Conservation (phyloP, 2,113 vertebrate species). For the Gadus chalcogrammus region DNA sequence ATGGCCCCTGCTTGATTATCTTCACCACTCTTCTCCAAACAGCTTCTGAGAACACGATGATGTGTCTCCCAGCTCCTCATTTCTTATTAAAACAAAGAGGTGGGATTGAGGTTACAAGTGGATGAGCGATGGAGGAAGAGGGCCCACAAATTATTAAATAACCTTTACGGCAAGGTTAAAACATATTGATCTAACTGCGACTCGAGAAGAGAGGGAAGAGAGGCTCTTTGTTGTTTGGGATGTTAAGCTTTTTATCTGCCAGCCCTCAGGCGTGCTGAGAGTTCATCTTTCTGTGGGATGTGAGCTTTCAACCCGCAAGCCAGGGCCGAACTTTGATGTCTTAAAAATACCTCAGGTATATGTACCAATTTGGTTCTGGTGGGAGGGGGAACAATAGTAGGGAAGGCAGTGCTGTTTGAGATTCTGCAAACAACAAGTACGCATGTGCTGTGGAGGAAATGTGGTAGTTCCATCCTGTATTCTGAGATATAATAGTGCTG, state of each 20-base stretch:
- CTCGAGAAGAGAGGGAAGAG: constrained; percentile 18
- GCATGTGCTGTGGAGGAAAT: neutral
- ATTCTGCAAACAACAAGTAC: too few relatives aligned
- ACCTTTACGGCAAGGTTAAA: constrained; percentile 67
- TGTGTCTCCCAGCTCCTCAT: too few relatives aligned
- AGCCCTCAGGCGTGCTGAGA: constrained; percentile 63
- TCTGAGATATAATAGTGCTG: neutral
- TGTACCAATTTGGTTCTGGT: constrained; percentile 58
- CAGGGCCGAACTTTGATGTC: constrained; percentile 69
- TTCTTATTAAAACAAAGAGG: neutral
- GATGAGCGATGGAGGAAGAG: constrained; percentile 37
- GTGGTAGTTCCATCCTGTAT: neutral
- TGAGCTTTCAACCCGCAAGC: constrained; percentile 66
- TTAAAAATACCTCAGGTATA: constrained; percentile 59
- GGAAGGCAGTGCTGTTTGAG: constrained; percentile 19
- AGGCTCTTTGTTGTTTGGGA: constrained; percentile 60
- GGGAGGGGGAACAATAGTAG: constrained; percentile 46
- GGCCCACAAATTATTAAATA: constrained; percentile 52
- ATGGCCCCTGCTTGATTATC: too few relatives aligned
- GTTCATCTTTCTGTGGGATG: constrained; percentile 50
- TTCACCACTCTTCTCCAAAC: too few relatives aligned
- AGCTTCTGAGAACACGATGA: too few relatives aligned
- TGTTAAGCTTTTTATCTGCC: constrained; percentile 73
- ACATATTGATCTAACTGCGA: constrained; percentile 65
- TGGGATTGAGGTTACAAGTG: constrained; percentile 30